Conservation (phyloP, 2,113 vertebrate genomes). For the Narcine bancroftii region DNA sequence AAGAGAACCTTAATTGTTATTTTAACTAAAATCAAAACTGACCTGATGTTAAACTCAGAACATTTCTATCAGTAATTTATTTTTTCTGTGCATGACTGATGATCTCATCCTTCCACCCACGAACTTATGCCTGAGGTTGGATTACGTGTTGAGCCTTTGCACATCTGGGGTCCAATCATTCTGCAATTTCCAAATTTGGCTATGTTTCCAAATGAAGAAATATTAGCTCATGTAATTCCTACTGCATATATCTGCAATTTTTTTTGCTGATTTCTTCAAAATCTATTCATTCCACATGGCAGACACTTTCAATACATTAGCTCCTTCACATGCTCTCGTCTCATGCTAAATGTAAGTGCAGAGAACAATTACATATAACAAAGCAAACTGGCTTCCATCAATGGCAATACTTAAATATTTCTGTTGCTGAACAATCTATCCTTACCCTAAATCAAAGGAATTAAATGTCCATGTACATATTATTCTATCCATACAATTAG, state of each 20-base stretch:
- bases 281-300: neutral
- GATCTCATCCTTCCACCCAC: neutral
- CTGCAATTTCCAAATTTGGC: neutral
- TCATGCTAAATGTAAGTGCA: neutral
- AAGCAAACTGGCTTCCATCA: neutral
- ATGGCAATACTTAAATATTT: neutral
- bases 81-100: neutral
- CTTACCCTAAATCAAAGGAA: neutral
- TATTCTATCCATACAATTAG: too few species aligned
- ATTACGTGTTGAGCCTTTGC: neutral
- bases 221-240: neutral
- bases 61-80: neutral
- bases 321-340: neutral
- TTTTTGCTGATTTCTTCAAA: neutral
- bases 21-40: neutral
- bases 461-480: neutral
- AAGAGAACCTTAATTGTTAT: neutral
- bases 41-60: neutral
- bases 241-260: neutral
- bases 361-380: neutral
- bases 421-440: neutral
- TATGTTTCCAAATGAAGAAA: neutral
- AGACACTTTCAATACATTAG: neutral
- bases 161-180: neutral
- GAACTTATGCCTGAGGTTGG: neutral